phyloP scores from a whole-genome alignment of 2,113 vertebrate genomes.

The Leptobrachium leishanense region DNA sequence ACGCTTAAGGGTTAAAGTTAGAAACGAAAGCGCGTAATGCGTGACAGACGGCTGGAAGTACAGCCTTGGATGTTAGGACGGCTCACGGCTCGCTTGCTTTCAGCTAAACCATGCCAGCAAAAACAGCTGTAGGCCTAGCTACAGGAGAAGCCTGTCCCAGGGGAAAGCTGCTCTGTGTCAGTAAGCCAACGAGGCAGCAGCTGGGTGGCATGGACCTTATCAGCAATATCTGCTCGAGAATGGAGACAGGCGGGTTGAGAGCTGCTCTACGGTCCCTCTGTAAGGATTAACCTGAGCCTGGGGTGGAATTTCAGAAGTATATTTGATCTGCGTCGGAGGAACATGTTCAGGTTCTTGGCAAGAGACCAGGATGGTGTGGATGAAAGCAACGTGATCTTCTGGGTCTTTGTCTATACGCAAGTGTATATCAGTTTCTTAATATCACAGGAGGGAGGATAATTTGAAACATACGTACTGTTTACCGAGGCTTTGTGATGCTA shows the following conservation, averaged over 20 bases:
- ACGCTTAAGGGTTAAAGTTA: constrained; percentile 26
- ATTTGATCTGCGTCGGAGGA: constrained; percentile 47
- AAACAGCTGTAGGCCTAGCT: constrained; percentile 44
- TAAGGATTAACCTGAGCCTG: constrained; percentile 47
- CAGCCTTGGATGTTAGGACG: constrained; percentile 11
- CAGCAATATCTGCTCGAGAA: constrained; percentile 16
- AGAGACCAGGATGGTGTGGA: constrained; percentile 44
- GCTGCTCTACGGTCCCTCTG: constrained; percentile 26
- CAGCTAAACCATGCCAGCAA: constrained; percentile 30
- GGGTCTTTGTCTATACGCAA: constrained; percentile 29
- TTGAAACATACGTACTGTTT: constrained; percentile 37
- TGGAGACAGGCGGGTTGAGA: constrained; percentile 30
- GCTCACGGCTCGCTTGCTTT: constrained; percentile 26
- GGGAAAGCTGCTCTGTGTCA: constrained; percentile 25
- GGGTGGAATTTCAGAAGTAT: constrained; percentile 49
- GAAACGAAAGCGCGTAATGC: background rate
- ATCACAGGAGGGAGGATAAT: constrained; percentile 37
- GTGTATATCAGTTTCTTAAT: constrained; percentile 42
- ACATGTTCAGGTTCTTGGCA: constrained; percentile 39
- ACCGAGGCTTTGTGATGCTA: background rate
- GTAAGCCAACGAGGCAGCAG: constrained; percentile 29
- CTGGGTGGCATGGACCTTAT: constrained; percentile 42
- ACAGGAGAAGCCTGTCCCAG: constrained; percentile 20
- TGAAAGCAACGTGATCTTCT: constrained; percentile 43
- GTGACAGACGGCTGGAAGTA: constrained; percentile 17